phyloP scores from a whole-genome alignment of 2,113 vertebrate genomes.

The Circaetus cinerascens region DNA sequence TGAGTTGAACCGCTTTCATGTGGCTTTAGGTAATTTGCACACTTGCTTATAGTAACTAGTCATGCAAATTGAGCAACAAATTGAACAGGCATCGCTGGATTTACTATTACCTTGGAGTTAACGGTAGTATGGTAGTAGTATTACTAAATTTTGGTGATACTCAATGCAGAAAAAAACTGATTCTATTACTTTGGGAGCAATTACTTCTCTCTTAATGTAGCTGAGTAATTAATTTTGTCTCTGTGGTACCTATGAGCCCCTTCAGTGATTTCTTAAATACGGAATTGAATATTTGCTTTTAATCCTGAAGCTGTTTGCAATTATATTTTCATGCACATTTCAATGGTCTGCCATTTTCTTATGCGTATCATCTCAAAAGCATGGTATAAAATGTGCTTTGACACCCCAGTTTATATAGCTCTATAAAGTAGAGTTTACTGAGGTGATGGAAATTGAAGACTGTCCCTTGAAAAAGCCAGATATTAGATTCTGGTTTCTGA shows the following conservation, averaged over 20 bases:
- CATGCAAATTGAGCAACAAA: neutral
- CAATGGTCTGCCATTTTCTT: neutral
- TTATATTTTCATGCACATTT: neutral
- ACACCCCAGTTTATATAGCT: neutral
- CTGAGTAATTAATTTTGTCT: slow-evolving; percentile 5
- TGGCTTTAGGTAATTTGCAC: neutral
- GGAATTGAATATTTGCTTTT: slow-evolving; percentile 11
- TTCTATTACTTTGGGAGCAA: neutral
- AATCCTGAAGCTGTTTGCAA: neutral
- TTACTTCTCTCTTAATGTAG: neutral
- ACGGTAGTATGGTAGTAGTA: neutral
- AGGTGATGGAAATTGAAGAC: neutral
- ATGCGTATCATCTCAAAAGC: neutral
- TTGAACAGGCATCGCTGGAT: neutral
- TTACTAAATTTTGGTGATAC: neutral
- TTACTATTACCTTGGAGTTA: neutral
- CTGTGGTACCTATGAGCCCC: neutral
- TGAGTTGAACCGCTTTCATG: neutral
- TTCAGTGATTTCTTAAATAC: slow-evolving; percentile 7
- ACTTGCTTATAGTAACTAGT: neutral
- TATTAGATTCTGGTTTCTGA: neutral
- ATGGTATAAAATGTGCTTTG: neutral
- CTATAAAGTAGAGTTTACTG: neutral
- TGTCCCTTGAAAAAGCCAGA: neutral
- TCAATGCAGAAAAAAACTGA: neutral